Conservation (phyloP, 2,797 vertebrate genomes). For the Acrossocheilus fasciatus region DNA sequence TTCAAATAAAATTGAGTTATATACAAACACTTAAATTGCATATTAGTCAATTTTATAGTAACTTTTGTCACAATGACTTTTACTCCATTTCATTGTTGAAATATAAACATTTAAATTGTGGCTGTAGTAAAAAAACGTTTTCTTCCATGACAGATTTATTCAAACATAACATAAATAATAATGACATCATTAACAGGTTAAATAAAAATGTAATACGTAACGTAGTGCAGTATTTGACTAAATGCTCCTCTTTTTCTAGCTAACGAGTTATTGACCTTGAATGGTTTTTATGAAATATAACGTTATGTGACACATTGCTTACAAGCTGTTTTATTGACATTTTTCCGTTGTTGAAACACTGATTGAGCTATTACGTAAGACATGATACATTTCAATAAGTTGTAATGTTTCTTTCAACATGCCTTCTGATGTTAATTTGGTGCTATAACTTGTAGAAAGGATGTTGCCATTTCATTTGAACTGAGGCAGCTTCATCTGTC, state of each 20-base stretch:
- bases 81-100: not conserved
- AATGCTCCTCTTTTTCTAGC: not conserved
- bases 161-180: not conserved
- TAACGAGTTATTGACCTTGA: not conserved
- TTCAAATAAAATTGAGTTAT: not conserved
- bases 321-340: not conserved
- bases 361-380: not conserved
- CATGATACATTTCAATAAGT: not conserved
- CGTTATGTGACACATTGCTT: not conserved
- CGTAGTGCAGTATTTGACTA: too few relatives aligned
- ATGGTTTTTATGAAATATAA: not conserved
- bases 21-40: not conserved
- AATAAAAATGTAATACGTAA: too few relatives aligned
- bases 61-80: not conserved
- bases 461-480: not conserved
- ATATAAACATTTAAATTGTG: not conserved
- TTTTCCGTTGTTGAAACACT: not conserved
- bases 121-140: not conserved
- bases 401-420: not conserved
- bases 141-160: not conserved
- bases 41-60: not conserved
- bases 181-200: too few relatives aligned
- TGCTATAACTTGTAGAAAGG: not conserved
- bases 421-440: not conserved
- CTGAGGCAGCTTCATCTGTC: not conserved